Percentiles rank a stretch among this genome's conserved stretches.
phyloP scores from a whole-genome alignment of 1,140 invertebrate species.

The Caenorhabditis latens region DNA sequence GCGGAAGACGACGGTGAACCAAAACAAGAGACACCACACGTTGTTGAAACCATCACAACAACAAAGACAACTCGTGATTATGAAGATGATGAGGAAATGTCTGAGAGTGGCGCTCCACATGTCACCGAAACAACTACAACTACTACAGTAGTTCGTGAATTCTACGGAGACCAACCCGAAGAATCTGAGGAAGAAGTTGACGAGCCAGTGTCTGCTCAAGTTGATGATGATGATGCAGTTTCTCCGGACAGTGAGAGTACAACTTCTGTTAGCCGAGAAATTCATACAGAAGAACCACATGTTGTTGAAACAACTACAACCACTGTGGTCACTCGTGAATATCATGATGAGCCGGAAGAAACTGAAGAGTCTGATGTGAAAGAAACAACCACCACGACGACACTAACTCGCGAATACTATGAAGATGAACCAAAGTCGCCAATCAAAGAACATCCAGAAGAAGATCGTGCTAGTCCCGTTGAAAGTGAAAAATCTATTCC shows the following conservation, averaged over 20 bases:
- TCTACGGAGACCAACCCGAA: neutral
- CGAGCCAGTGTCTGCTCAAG: neutral
- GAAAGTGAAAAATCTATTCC: neutral
- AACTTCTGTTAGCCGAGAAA: constrained; percentile 33
- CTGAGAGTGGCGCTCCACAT: neutral
- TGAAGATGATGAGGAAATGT: neutral
- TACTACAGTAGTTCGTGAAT: constrained; percentile 29
- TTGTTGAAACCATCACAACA: constrained; percentile 49
- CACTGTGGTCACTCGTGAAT: constrained; percentile 38
- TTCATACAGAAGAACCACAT: neutral
- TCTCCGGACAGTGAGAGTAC: neutral
- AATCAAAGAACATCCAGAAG: constrained; percentile 6
- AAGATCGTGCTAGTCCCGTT: neutral
- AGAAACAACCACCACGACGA: neutral
- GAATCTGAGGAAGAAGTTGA: constrained; percentile 13
- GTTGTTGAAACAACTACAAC: constrained; percentile 41
- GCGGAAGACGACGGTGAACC: neutral
- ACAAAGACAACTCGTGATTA: constrained; percentile 5
- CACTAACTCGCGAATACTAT: neutral
- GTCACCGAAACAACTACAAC: constrained; percentile 17
- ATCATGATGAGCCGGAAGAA: constrained; percentile 40
- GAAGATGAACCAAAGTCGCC: constrained; percentile 29
- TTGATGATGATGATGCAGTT: neutral
- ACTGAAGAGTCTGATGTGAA: neutral
- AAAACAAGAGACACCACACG: constrained; percentile 20